Percentiles rank a stretch among this genome's conserved stretches.
Evolutionary conservation across 2,797 vertebrate species (phyloP).

Genomic region (Morus bassanus): DNA sequence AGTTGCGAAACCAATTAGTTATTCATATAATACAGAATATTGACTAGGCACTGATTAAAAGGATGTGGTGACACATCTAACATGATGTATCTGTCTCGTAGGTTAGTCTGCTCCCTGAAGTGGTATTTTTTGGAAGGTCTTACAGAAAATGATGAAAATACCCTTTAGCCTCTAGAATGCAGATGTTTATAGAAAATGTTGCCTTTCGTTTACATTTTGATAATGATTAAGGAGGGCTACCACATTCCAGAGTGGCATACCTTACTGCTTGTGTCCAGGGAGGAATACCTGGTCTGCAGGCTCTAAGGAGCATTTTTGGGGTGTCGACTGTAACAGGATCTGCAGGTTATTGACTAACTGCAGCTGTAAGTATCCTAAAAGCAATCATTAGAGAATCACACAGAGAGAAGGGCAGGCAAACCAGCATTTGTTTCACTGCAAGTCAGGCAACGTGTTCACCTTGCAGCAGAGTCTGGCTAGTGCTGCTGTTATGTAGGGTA

Average conservation of each 20-base stretch:
- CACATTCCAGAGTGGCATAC: not conserved
- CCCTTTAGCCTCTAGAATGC: conserved; percentile 8
- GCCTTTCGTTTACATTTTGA: conserved; percentile 3
- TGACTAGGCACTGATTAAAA: conserved; percentile 60
- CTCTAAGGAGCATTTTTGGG: not conserved
- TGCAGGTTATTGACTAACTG: not conserved
- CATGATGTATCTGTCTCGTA: conserved; percentile 17
- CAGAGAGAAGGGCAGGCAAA: not conserved
- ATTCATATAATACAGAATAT: conserved; percentile 63
- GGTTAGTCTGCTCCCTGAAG: conserved; percentile 21
- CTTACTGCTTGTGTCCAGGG: not conserved
- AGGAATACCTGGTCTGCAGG: not conserved
- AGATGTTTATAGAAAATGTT: not conserved
- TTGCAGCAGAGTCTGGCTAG: not conserved
- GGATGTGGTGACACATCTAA: conserved; percentile 35
- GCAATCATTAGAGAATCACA: not conserved
- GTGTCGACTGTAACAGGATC: not conserved
- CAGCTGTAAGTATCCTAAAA: not conserved
- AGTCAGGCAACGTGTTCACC: not conserved
- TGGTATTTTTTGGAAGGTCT: conserved; percentile 3
- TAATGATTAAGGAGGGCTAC: not conserved
- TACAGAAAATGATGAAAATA: conserved; percentile 32
- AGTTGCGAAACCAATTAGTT: conserved; percentile 68
- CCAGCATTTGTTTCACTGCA: not conserved
- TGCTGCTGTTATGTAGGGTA: not conserved